Evolutionary conservation across 2,797 vertebrate species (phyloP).

Genomic region (Melanotaenia trifasciata): DNA sequence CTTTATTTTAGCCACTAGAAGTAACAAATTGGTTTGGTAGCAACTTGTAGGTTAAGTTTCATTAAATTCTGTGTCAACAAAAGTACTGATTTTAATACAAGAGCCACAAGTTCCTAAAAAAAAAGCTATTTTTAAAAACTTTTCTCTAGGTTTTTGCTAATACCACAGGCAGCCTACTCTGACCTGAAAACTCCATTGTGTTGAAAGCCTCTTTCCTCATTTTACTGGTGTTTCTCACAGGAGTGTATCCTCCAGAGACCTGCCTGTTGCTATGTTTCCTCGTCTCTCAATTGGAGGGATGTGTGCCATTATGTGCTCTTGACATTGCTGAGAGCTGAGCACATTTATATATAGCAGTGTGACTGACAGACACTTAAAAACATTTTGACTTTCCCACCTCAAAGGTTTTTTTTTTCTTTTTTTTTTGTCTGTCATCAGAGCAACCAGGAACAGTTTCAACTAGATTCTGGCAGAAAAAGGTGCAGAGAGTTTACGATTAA

Average conservation of each 20-base stretch:
- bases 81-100: background rate
- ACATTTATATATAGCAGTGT: constrained; percentile 37
- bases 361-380: constrained; percentile 47
- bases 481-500: background rate
- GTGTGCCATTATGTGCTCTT: constrained; percentile 45
- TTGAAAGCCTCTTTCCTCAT: constrained; percentile 30
- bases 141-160: constrained; percentile 9
- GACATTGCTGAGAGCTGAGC: constrained; percentile 46
- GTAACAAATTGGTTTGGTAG: too few species aligned
- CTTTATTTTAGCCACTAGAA: too few species aligned
- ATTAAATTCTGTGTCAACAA: background rate
- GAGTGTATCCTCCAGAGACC: constrained; percentile 44
- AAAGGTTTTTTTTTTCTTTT: constrained; percentile 21
- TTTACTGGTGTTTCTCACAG: constrained; percentile 28
- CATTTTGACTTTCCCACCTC: constrained; percentile 54
- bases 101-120: background rate
- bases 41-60: background rate
- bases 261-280: constrained; percentile 49
- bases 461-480: background rate
- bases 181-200: constrained; percentile 20
- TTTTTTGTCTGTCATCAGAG: constrained; percentile 20
- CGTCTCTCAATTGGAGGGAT: constrained; percentile 35
- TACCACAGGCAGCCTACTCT: constrained; percentile 9
- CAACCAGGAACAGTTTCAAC: constrained; percentile 4
- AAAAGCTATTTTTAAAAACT: constrained; percentile 12